A percentile compares a stretch with the other conserved stretches of the same genome.
phyloP scores from a whole-genome alignment of 2,113 vertebrate genomes.

The Callocephalon fimbriatum region DNA sequence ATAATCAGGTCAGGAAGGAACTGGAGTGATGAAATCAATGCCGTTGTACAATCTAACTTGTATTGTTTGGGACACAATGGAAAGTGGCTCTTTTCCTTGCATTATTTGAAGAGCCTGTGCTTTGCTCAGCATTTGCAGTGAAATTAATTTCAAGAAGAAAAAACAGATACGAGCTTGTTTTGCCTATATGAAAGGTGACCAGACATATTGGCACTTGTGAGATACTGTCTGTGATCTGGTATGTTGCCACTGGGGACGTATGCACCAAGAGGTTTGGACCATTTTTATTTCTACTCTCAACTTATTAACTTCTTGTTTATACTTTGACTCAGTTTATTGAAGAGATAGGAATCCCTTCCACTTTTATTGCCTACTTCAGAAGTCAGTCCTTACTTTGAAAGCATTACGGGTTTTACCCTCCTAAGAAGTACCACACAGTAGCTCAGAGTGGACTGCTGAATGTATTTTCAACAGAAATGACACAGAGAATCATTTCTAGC shows the following conservation, averaged over 20 bases:
- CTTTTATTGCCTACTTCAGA: background rate
- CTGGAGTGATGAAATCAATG: background rate
- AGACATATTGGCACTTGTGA: accelerated
- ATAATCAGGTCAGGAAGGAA: background rate
- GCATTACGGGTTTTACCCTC: background rate
- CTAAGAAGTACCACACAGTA: background rate
- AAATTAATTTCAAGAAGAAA: background rate
- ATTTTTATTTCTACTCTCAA: background rate
- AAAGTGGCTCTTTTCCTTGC: background rate
- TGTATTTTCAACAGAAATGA: background rate
- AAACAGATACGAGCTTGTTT: background rate
- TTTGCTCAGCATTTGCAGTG: background rate
- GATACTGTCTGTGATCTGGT: background rate
- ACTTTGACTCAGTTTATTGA: background rate
- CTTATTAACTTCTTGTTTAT: background rate
- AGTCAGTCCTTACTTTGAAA: background rate
- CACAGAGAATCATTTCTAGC: background rate
- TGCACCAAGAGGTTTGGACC: background rate
- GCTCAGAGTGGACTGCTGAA: background rate
- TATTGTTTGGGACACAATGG: background rate
- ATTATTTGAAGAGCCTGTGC: background rate
- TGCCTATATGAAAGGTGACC: background rate
- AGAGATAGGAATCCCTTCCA: background rate
- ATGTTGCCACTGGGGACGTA: background rate
- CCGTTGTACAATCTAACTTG: background rate